Evolutionary conservation across 2,888 invertebrate species (phyloP), one percentile per base, ranked within the genome.

Genomic region (Eupithecia tripunctaria): DNA sequence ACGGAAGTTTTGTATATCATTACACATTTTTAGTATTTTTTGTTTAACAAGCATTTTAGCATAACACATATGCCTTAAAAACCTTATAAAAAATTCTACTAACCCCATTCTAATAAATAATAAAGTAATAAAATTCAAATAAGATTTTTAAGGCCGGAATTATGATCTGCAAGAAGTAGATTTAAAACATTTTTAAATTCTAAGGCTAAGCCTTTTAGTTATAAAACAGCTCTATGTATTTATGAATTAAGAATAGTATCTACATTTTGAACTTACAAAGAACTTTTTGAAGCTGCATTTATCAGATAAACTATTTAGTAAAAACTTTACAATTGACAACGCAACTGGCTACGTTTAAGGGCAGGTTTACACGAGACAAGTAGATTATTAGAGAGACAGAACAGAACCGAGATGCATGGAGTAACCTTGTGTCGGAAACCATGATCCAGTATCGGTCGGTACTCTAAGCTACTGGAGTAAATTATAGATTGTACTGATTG

Each of bases 271-370:
- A 80, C 70, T 66, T 78, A 73, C 12, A 67, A 56, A 77, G 68
- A 71, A 65, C 27, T 74, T 75, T 71, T 67, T 27, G 60, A 47
- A 70, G 59, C 71, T 64, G 67, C 60, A 60, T 62, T 25, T 38
- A 64, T 51, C 60, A 69, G n/a, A 47, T 68, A 67, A 47, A 65
- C 64, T 75, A 75, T 73, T 71, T 67, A 70, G 64, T 74, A 71
- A 51, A 70, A 77, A 79, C 78, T 74, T 82, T 82, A 84, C 83
- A 88, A 86, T 88, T 87, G 87, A 87, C 86, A 73, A 76, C 79
- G 82, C 83, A 78, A 79, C 82, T 81, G 79, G 79, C 86, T 86
- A 86, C 79, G 77, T 66, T 75, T 78, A 88, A 87, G 82, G 74
- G 41, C 68, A 56, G 25, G 67, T 71, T 74, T 71, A 74, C 68